These are phyloP conservation scores for Syncerus caffer DNA, from an alignment of 2,797 vertebrate genomes.

Conservation along the genomic window DNA sequence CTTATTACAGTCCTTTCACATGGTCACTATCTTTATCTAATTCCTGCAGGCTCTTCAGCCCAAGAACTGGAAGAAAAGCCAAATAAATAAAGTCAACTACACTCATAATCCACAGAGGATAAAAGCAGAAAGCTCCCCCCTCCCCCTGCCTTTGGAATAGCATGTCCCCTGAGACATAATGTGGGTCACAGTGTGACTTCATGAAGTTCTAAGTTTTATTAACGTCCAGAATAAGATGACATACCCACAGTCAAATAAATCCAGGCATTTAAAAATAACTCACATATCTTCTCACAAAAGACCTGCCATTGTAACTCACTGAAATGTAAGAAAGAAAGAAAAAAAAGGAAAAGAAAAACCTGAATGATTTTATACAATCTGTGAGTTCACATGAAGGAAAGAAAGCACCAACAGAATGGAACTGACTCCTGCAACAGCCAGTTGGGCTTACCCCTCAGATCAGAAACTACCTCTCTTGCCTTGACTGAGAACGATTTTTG, in stretches of 20 bases:
- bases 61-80: neutral
- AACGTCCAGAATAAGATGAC: neutral
- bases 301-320: neutral
- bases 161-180: neutral
- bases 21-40: neutral
- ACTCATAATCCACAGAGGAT: neutral
- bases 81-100: neutral
- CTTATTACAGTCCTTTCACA: neutral
- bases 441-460: neutral
- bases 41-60: neutral
- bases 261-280: conserved; percentile 34
- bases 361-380: neutral
- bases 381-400: neutral
- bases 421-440: neutral
- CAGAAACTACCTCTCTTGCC: neutral
- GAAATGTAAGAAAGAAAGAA: neutral
- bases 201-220: conserved; percentile 15
- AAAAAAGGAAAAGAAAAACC: neutral
- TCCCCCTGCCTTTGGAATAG: neutral
- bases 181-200: neutral
- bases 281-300: neutral
- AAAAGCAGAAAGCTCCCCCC: neutral
- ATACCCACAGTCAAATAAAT: conserved; percentile 28
- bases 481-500: neutral
- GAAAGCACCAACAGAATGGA: neutral